Percentiles rank a stretch among this genome's conserved stretches.
These are phyloP conservation scores for Agriopis leucophaearia DNA, from an alignment of 2,888 invertebrate genomes.

Conservation along the genomic window DNA sequence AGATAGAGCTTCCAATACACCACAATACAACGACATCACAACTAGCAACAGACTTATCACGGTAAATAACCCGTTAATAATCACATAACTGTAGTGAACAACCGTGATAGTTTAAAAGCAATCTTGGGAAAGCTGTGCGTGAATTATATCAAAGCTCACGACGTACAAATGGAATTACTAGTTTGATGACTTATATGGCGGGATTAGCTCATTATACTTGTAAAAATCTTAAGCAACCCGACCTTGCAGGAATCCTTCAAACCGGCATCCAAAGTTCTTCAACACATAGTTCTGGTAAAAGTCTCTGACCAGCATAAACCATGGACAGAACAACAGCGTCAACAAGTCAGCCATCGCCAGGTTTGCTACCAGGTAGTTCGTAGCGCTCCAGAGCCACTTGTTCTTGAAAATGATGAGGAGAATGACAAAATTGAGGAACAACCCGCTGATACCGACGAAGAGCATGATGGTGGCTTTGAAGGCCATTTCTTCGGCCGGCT, in stretches of 20 bases:
- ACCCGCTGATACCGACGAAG: constrained; percentile 88
- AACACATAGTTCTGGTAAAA: constrained; percentile 93
- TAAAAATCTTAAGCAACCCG: background rate
- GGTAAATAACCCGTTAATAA: too few species aligned
- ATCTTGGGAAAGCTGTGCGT: too few species aligned
- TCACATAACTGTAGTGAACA: too few species aligned
- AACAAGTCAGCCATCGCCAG: constrained; percentile 91
- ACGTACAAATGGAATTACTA: too few species aligned
- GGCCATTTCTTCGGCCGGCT: constrained; percentile 86
- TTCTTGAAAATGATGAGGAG: constrained; percentile 88
- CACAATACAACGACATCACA: too few species aligned
- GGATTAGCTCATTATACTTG: too few species aligned
- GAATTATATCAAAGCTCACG: too few species aligned
- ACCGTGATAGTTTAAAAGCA: too few species aligned
- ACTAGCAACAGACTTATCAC: too few species aligned
- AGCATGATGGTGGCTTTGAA: constrained; percentile 87
- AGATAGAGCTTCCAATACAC: too few species aligned
- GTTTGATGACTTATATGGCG: too few species aligned
- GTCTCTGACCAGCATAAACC: constrained; percentile 91
- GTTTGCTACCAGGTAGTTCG: constrained; percentile 91
- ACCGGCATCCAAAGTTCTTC: constrained; percentile 90
- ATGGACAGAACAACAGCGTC: constrained; percentile 89
- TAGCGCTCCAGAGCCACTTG: constrained; percentile 88
- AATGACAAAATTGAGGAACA: constrained; percentile 89
- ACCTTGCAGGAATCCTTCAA: constrained; percentile 93